Evolutionary conservation across 2,797 vertebrate species (phyloP), one percentile per base, ranked within the genome.

Genomic region (Lagodon rhomboides): DNA sequence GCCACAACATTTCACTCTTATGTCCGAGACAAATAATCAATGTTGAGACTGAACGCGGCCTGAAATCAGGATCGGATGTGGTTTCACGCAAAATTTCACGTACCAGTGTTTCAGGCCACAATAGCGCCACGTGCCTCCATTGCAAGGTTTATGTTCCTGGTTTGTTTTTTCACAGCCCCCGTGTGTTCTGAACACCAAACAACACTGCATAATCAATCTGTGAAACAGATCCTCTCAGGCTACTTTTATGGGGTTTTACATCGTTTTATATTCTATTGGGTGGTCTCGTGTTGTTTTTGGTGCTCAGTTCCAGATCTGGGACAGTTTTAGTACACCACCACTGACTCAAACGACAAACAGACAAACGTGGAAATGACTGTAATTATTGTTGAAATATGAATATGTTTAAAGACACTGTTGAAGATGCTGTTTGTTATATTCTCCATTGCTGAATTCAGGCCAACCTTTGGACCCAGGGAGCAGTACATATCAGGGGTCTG

Each of bases 371-470:
- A 80, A 85, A 85, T 85, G 85, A 82, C 88, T 92, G 89, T 92
- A 91, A 90, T 91, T 89, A 86, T 87, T 93, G 76, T 92, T 93
- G 89, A 92, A 91, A 87, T 90, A 90, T 92, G 76, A 93, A 91
- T 91, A 90, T 91, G 83, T 91, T 91, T 90, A 70, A 95, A 93
- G 89, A 95, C 95, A 96, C 94, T 96, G 95, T 92, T 88, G 71
- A 93, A 93, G 84, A 93, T 94, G 91, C 90, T 94, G 89, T 94
- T 91, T 89, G 61, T 81, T 87, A 43, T 92, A 76, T 85, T 87
- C 85, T 85, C 77, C 68, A 67, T 89, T 87, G 85, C 79, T 89
- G 85, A 91, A 85, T 82, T 80, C 79, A 89, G 84, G 84, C 86
- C 88, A 85, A 89, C 73, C 61, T 85, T 87, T 86, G 85, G 87